Percentiles rank a stretch among this genome's conserved stretches.
These are phyloP conservation scores for Actenoides lindsayi DNA, from an alignment of 2,113 vertebrate genomes.

Conservation along the genomic window DNA sequence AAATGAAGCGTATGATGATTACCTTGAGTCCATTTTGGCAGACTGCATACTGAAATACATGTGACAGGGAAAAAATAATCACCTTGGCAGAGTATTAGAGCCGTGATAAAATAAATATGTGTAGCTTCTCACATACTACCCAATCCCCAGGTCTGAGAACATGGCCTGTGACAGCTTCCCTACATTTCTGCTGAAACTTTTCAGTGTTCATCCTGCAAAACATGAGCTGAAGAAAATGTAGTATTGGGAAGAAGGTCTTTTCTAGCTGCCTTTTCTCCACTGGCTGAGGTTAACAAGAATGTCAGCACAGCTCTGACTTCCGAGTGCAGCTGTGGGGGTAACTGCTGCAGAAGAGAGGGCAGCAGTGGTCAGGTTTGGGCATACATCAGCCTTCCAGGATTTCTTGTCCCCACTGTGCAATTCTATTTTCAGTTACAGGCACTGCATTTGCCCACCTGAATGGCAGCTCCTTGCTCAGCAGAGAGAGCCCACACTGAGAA, in stretches of 20 bases:
- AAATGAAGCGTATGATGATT: neutral
- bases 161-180: neutral
- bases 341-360: neutral
- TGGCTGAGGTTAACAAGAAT: neutral
- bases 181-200: neutral
- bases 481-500: neutral
- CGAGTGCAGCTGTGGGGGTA: neutral
- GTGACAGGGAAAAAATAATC: neutral
- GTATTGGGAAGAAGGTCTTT: neutral
- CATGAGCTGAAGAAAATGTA: neutral
- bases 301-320: fast-evolving
- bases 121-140: neutral
- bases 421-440: neutral
- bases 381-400: neutral
- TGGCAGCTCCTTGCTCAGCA: neutral
- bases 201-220: neutral
- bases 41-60: neutral
- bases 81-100: neutral
- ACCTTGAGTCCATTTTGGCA: neutral
- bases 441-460: neutral
- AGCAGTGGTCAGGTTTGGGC: neutral
- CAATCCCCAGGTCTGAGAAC: neutral
- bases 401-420: neutral
- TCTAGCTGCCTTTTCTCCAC: neutral
- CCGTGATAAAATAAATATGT: neutral